These are phyloP conservation scores for Phoronis australis DNA, from an alignment of 2,888 invertebrate species.

Conservation along the genomic window DNA sequence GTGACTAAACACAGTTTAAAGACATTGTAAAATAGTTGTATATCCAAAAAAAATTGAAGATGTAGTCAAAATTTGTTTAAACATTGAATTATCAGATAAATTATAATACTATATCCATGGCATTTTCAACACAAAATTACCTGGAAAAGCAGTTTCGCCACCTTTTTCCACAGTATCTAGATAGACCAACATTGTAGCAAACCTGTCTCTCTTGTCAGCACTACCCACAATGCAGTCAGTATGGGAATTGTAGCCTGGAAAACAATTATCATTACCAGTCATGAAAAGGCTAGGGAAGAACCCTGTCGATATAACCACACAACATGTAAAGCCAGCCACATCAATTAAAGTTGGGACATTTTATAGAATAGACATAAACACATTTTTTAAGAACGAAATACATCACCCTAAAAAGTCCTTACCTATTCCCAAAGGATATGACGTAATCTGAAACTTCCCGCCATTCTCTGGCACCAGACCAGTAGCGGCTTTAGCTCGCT, in stretches of 20 bases:
- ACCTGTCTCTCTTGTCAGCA: conserved; percentile 31
- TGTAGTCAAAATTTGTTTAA: too few species aligned
- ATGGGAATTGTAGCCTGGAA: conserved; percentile 41
- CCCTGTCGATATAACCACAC: too few species aligned
- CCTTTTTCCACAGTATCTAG: conserved; percentile 24
- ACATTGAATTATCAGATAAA: too few species aligned
- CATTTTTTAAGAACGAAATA: too few species aligned
- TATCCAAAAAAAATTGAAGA: too few species aligned
- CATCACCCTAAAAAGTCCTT: too few species aligned
- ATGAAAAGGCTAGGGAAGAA: too few species aligned
- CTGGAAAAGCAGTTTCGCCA: conserved; percentile 30
- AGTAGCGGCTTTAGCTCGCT: conserved; percentile 36
- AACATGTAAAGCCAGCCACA: too few species aligned
- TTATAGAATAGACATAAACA: neutral
- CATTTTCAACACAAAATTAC: conserved; percentile 22
- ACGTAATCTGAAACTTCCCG: conserved; percentile 47
- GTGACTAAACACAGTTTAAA: too few species aligned
- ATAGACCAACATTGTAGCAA: conserved; percentile 29
- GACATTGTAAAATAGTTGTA: too few species aligned
- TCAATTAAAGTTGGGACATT: neutral
- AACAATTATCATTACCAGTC: too few species aligned
- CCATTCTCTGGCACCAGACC: conserved; percentile 34
- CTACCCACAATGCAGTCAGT: conserved; percentile 37
- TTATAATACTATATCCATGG: too few species aligned
- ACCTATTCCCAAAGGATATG: conserved; percentile 41